These are phyloP conservation scores for Euproctis similis DNA, from an alignment of 2,888 invertebrate species.

Conservation along the genomic window DNA sequence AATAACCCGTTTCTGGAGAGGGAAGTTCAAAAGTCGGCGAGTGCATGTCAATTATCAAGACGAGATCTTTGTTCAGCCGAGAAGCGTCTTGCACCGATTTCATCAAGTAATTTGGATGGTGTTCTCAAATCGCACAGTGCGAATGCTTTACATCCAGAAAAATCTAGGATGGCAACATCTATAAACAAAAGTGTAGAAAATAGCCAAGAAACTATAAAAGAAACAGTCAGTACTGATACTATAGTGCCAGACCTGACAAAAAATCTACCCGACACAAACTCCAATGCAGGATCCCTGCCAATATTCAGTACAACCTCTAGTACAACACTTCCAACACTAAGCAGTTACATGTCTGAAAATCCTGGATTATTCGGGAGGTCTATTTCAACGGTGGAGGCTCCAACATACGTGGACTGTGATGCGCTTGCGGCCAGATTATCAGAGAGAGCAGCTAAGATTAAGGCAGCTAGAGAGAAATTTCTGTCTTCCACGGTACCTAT, in stretches of 20 bases:
- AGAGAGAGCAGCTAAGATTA: slow-evolving; percentile 76
- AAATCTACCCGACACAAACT: slow-evolving; percentile 29
- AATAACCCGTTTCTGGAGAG: slow-evolving; percentile 71
- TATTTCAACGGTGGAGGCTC: slow-evolving; percentile 42
- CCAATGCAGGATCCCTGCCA: slow-evolving; percentile 26
- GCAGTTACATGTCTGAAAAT: slow-evolving; percentile 42
- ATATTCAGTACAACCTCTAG: slow-evolving; percentile 51
- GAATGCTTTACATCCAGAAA: slow-evolving; percentile 57
- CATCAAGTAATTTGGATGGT: slow-evolving; percentile 40
- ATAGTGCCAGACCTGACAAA: slow-evolving; percentile 45
- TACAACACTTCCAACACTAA: slow-evolving; percentile 43
- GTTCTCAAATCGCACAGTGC: slow-evolving; percentile 66
- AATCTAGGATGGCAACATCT: slow-evolving; percentile 20
- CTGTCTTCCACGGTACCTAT: slow-evolving; percentile 68
- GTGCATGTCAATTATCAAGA: slow-evolving; percentile 70
- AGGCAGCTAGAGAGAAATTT: slow-evolving; percentile 84
- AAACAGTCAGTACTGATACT: slow-evolving; percentile 52
- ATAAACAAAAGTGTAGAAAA: slow-evolving; percentile 33
- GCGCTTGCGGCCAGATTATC: slow-evolving; percentile 48
- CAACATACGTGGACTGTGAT: slow-evolving; percentile 32
- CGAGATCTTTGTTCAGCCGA: slow-evolving; percentile 49
- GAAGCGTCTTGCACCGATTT: slow-evolving; percentile 40
- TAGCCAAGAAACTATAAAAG: slow-evolving; percentile 50
- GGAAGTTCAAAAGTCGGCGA: slow-evolving; percentile 81
- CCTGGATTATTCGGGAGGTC: slow-evolving; percentile 47